Base-by-base conservation (phyloP, 2,797 vertebrate genomes). In the Coreius guichenoti region DNA sequence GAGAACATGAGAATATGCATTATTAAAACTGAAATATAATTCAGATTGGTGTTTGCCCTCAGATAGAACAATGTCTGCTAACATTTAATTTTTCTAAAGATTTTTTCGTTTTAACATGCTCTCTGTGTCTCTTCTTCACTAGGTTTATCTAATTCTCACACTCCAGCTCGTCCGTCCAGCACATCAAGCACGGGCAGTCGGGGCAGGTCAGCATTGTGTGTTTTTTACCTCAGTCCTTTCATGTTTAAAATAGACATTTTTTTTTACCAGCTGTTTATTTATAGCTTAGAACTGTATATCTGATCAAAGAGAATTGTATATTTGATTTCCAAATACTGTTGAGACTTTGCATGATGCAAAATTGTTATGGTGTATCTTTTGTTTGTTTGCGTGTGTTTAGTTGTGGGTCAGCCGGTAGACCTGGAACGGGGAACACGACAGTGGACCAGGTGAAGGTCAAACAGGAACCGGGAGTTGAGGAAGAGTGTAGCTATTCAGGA, bases 181-280 rank as follows among this genome's bases (percentile, higher is more conserved):
- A 97, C 96, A 0, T 99, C 98, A 87, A 99, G 98, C 94, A 99
- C 98, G 80, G 98, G 98, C 85, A 99, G 98, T 93, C 96, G 98
- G 92, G 98, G 98, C 92, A 99, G 98, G 98, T 99, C n/a, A 19
- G 70, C 21, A 43, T 77, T 54, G 13, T 43, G 31, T 51, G 5
- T 61, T 49, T 2, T 72, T 74, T 43, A 23, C 2, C 4, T 51
- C 11, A 9, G 11, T 43, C 4, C 4, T 45, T 19, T 21, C 43
- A 39, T 3, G 14, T 47, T 45, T 33, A 54, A 63, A 80, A 31
- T n/a, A n/a, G n/a, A n/a, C n/a, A n/a, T n/a, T 1, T 26, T 19
- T n/a, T 58, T 56, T 19, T 19, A n/a, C 4, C 13, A 16, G 51
- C 54, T 77, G 51, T n/a, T 77, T 56, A 26, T 39, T 26, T 45